Conservation (phyloP, 1,140 invertebrate genomes). For the Papilio aristodemus region DNA sequence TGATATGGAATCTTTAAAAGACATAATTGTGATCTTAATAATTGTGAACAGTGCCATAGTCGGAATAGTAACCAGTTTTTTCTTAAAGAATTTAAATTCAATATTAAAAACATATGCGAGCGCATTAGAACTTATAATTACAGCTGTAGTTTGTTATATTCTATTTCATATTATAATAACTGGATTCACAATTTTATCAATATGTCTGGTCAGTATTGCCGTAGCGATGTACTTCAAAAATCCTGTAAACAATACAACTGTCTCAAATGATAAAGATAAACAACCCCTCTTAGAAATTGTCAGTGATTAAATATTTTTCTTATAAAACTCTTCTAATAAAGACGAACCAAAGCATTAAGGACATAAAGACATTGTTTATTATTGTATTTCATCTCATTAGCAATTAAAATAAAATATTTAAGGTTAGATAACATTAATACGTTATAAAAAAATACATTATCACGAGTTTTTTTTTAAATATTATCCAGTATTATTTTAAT, state of each 20-base stretch:
- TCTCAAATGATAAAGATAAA: conserved; percentile 57
- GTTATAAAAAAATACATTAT: too few relatives aligned
- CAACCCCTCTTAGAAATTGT: conserved; percentile 65
- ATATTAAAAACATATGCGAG: conserved; percentile 98
- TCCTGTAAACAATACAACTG: conserved; percentile 85
- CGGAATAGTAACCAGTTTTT: conserved; percentile 96
- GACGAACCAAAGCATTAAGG: not conserved
- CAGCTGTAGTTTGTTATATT: conserved; percentile 93
- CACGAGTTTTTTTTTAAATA: not conserved
- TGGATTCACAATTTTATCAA: conserved; percentile 90
- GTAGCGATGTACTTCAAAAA: conserved; percentile 94
- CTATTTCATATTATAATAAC: conserved; percentile 94
- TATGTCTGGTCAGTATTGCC: conserved; percentile 90
- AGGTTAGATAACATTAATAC: too few relatives aligned
- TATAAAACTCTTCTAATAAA: not conserved
- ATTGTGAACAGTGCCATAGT: conserved; percentile 94
- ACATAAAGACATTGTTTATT: not conserved
- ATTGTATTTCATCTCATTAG: not conserved
- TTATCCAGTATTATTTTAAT: conserved; percentile 2
- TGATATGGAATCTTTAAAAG: conserved; percentile 82
- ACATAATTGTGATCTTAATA: conserved; percentile 88
- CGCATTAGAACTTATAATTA: conserved; percentile 95
- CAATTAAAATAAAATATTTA: not conserved
- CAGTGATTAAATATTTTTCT: conserved; percentile 38
- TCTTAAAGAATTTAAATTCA: conserved; percentile 95